phyloP scores from a whole-genome alignment of 2,888 invertebrate species.

The Sepioteuthis lessoniana region DNA sequence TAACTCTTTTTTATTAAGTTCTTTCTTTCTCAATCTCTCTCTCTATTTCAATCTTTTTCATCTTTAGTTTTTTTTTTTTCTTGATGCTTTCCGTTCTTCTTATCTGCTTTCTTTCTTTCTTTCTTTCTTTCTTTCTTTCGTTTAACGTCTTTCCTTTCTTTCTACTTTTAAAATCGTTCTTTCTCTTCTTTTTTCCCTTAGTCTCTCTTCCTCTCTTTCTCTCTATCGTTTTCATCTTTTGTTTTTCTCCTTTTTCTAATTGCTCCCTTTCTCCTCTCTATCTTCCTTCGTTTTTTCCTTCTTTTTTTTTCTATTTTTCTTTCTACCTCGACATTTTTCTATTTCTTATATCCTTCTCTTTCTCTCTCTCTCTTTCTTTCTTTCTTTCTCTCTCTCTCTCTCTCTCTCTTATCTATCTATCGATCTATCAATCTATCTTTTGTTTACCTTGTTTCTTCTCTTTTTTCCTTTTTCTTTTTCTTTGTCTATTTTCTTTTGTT shows the following conservation, averaged over 20 bases:
- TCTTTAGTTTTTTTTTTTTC: too few relatives aligned
- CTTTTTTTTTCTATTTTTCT: not conserved
- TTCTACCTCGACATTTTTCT: not conserved
- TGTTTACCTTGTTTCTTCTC: too few relatives aligned
- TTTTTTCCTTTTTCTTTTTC: not conserved
- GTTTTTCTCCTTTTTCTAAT: too few relatives aligned
- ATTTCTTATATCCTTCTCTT: not conserved
- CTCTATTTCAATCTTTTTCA: too few relatives aligned
- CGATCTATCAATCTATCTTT: too few relatives aligned
- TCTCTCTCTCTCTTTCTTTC: too few relatives aligned
- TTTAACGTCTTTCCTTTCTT: not conserved
- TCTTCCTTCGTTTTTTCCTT: not conserved
- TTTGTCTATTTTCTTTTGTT: too few relatives aligned
- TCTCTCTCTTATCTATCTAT: too few relatives aligned
- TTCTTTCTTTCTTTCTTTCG: too few relatives aligned
- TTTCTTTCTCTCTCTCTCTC: too few relatives aligned
- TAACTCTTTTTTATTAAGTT: not conserved
- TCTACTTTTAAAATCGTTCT: not conserved
- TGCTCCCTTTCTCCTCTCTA: not conserved
- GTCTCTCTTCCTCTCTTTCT: not conserved
- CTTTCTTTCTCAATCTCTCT: not conserved
- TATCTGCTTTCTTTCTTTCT: too few relatives aligned
- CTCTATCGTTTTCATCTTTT: not conserved
- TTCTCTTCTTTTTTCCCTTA: not conserved
- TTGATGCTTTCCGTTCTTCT: too few relatives aligned